phyloP scores from a whole-genome alignment of 2,888 invertebrate species.

The Leptura quadrifasciata region DNA sequence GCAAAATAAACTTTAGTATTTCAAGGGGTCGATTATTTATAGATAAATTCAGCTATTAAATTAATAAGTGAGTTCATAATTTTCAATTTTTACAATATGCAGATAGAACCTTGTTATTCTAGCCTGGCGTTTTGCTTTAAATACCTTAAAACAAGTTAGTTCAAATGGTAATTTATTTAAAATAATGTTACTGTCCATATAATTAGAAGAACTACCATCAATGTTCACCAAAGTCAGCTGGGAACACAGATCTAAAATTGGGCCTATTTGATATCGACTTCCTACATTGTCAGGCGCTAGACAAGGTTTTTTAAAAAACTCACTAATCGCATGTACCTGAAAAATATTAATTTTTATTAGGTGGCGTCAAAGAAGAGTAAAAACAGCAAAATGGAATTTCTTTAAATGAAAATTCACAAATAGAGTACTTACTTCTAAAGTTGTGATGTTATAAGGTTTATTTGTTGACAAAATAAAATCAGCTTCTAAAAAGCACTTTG shows the following conservation, averaged over 20 bases:
- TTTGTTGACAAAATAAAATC: conserved; percentile 80
- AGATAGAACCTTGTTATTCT: conserved; percentile 7
- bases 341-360: too few species aligned
- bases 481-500: conserved; percentile 85
- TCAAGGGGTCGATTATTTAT: too few species aligned
- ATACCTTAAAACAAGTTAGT: conserved; percentile 86
- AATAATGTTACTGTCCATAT: conserved; percentile 89
- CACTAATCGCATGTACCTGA: conserved; percentile 92
- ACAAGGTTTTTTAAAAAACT: conserved; percentile 90
- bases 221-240: conserved; percentile 83
- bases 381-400: too few species aligned
- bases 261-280: conserved; percentile 91
- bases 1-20: too few species aligned
- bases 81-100: not conserved
- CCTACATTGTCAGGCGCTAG: conserved; percentile 87
- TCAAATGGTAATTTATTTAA: conserved; percentile 88
- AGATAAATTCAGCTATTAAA: too few species aligned
- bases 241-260: conserved; percentile 91
- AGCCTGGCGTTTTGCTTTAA: conserved; percentile 24
- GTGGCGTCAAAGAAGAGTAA: too few species aligned
- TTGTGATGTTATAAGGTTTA: conserved; percentile 81
- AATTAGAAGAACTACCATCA: conserved; percentile 80
- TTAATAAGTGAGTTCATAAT: too few species aligned
- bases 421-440: conserved; percentile 81
- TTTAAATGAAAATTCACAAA: too few species aligned